Evolutionary conservation across 1,140 invertebrate species (phyloP).

Genomic region (Nebria ingens): DNA sequence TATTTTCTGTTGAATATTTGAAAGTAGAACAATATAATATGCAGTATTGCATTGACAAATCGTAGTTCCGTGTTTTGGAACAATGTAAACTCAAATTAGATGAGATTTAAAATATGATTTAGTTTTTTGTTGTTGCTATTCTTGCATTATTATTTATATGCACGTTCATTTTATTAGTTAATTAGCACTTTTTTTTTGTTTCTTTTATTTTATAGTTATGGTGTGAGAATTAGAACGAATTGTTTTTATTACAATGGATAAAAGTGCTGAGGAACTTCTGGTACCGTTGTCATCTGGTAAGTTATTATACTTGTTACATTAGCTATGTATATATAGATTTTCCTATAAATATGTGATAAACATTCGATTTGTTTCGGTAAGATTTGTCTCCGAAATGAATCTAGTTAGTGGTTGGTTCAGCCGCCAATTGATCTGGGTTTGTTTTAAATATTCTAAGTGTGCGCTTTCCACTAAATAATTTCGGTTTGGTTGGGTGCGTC

Average conservation of each 20-base stretch:
- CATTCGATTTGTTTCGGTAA: too few species aligned
- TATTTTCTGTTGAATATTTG: too few species aligned
- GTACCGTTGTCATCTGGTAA: conserved; percentile 26
- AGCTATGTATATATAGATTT: too few species aligned
- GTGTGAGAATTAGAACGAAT: not conserved
- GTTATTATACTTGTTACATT: conserved; percentile 7
- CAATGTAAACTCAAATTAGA: too few species aligned
- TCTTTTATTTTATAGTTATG: conserved; percentile 1
- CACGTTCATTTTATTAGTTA: not conserved
- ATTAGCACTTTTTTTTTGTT: not conserved
- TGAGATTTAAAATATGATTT: too few species aligned
- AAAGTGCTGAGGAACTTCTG: conserved; percentile 21
- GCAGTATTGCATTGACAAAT: not conserved
- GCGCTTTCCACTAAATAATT: too few species aligned
- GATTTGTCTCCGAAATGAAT: too few species aligned
- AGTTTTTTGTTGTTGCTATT: not conserved
- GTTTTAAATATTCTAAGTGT: too few species aligned
- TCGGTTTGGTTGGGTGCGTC: not conserved
- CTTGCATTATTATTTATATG: not conserved
- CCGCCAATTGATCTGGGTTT: too few species aligned
- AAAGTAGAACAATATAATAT: not conserved
- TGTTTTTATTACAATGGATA: conserved; percentile 21
- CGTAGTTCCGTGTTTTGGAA: too few species aligned
- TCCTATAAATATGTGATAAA: too few species aligned
- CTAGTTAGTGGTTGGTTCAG: too few species aligned